Evolutionary conservation across 2,888 invertebrate genomes (phyloP).

Genomic region (Sycophila texana): DNA sequence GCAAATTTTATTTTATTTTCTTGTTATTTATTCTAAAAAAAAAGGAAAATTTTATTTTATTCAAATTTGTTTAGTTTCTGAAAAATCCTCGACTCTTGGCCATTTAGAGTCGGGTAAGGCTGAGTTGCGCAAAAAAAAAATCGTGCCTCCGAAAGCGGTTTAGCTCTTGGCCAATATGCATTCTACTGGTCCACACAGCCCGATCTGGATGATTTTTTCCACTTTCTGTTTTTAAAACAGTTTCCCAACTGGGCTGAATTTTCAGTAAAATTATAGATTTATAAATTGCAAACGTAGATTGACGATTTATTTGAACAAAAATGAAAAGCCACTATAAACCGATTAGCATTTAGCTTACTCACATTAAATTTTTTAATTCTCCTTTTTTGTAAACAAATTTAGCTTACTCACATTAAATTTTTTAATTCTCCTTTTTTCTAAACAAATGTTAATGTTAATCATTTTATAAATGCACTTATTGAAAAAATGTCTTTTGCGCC

Average conservation of each 20-base stretch:
- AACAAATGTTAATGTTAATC: no score
- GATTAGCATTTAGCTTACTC: no score
- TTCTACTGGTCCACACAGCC: conserved; percentile 28
- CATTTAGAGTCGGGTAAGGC: neutral
- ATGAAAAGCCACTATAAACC: no score
- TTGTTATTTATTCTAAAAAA: neutral
- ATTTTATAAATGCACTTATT: no score
- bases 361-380: no score
- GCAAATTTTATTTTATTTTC: neutral
- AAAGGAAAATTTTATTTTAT: neutral
- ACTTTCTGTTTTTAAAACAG: neutral
- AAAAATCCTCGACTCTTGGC: neutral
- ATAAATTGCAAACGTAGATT: no score
- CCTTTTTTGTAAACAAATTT: no score
- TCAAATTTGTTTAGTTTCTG: neutral
- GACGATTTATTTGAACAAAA: no score
- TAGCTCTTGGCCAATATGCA: conserved; percentile 30
- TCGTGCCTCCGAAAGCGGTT: neutral
- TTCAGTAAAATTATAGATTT: no score
- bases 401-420: no score
- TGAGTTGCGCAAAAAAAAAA: conserved; percentile 8
- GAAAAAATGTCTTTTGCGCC: no score
- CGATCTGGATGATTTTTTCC: conserved; percentile 10
- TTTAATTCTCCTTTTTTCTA: no score
- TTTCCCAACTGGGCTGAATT: neutral